A percentile compares a stretch with the other conserved stretches of the same genome.
Evolutionary conservation across 2,797 vertebrate species (phyloP).

Genomic region (Poecilia velifera): DNA sequence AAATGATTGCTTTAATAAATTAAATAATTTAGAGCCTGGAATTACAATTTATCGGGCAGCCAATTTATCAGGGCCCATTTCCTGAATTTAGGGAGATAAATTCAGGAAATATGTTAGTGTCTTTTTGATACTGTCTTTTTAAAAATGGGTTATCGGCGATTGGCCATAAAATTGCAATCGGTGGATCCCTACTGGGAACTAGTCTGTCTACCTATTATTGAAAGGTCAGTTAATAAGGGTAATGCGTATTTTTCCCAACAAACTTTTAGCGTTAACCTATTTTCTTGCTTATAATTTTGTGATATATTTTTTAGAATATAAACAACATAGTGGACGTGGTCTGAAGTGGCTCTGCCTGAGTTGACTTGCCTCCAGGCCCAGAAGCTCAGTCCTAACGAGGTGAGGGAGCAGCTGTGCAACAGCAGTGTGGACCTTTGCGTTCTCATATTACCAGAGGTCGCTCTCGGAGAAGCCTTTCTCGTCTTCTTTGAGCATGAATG

Average conservation of each 20-base stretch:
- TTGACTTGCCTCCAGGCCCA: constrained; percentile 73
- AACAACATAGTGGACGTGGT: constrained; percentile 50
- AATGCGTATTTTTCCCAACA: background rate
- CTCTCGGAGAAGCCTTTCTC: constrained; percentile 76
- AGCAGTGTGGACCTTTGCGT: constrained; percentile 65
- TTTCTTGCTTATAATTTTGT: background rate
- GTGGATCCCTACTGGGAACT: too few species aligned
- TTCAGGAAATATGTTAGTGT: too few species aligned
- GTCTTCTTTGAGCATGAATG: constrained; percentile 78
- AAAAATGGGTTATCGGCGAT: too few species aligned
- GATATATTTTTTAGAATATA: constrained; percentile 44
- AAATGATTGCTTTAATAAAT: too few species aligned
- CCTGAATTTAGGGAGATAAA: too few species aligned
- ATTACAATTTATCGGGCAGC: too few species aligned
- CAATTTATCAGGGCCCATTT: too few species aligned
- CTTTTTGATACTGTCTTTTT: too few species aligned
- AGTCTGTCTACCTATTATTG: background rate
- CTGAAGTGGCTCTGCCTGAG: constrained; percentile 79
- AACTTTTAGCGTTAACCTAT: background rate
- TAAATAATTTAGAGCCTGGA: too few species aligned
- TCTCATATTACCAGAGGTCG: constrained; percentile 77
- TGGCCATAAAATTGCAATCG: background rate
- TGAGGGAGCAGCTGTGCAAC: constrained; percentile 68
- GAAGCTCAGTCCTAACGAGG: constrained; percentile 80
- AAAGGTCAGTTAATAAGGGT: background rate